Percentiles rank a stretch among this genome's conserved stretches.
phyloP scores from a whole-genome alignment of 2,113 vertebrate species.

The Hydrolagus affinis region DNA sequence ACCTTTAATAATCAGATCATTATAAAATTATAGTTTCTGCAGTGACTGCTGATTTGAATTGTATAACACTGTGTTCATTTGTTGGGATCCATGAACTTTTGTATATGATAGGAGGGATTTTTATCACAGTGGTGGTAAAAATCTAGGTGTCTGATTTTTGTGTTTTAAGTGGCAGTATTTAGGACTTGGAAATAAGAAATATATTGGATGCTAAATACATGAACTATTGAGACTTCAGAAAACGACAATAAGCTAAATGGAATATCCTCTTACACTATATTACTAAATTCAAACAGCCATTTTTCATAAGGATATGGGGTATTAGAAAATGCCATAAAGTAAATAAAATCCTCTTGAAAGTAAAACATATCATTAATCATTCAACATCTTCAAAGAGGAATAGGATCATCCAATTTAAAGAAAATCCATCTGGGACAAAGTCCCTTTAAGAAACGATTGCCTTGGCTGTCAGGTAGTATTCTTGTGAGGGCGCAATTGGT shows the following conservation, averaged over 20 bases:
- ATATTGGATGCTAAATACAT: background rate
- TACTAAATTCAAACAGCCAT: background rate
- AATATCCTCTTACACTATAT: background rate
- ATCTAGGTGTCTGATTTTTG: background rate
- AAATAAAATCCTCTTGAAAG: background rate
- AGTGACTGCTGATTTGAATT: background rate
- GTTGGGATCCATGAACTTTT: background rate
- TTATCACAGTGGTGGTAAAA: background rate
- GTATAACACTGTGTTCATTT: background rate
- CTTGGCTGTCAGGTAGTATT: too few species aligned
- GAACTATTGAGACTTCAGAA: background rate
- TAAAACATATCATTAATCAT: too few species aligned
- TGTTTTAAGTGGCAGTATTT: background rate
- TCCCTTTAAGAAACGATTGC: too few species aligned
- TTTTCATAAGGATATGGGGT: background rate
- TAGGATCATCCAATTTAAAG: too few species aligned
- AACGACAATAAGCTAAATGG: background rate
- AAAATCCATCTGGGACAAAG: too few species aligned
- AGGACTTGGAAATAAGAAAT: background rate
- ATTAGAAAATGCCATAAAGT: background rate
- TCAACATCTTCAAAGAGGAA: too few species aligned
- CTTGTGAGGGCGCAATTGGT: too few species aligned
- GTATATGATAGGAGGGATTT: background rate
- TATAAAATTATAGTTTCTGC: background rate
- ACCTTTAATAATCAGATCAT: background rate